These are phyloP conservation scores for Ara ararauna DNA, from an alignment of 2,797 vertebrate species.

Conservation along the genomic window DNA sequence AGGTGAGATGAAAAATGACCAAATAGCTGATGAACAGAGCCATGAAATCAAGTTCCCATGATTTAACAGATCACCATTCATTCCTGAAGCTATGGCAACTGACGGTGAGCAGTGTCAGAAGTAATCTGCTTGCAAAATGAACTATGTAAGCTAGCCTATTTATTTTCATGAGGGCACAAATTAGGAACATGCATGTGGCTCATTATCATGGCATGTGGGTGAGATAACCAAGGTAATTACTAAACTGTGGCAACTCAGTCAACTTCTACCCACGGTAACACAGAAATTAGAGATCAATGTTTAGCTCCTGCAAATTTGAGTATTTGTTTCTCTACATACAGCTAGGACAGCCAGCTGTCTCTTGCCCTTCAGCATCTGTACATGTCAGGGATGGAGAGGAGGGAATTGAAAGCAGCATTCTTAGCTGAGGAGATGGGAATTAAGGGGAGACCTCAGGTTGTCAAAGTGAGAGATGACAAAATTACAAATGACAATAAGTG, in stretches of 20 bases:
- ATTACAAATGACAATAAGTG: not conserved
- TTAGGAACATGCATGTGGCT: not conserved
- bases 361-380: not conserved
- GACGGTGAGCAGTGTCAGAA: not conserved
- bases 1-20: not conserved
- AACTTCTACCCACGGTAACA: not conserved
- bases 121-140: not conserved
- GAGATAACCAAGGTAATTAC: not conserved
- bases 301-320: not conserved
- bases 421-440: not conserved
- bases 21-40: not conserved
- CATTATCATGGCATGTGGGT: not conserved
- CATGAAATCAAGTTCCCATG: not conserved
- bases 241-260: not conserved
- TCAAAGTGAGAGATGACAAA: not conserved
- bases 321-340: not conserved
- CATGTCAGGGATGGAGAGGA: not conserved
- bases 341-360: not conserved
- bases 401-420: not conserved
- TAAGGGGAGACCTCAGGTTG: not conserved
- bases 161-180: constrained; percentile 9
- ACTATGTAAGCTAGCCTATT: not conserved
- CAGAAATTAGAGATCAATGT: not conserved
- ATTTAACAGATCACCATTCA: not conserved
- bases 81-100: not conserved